Evolutionary conservation across 2,797 vertebrate genomes (phyloP).

Genomic region (Buphagus erythrorhynchus): DNA sequence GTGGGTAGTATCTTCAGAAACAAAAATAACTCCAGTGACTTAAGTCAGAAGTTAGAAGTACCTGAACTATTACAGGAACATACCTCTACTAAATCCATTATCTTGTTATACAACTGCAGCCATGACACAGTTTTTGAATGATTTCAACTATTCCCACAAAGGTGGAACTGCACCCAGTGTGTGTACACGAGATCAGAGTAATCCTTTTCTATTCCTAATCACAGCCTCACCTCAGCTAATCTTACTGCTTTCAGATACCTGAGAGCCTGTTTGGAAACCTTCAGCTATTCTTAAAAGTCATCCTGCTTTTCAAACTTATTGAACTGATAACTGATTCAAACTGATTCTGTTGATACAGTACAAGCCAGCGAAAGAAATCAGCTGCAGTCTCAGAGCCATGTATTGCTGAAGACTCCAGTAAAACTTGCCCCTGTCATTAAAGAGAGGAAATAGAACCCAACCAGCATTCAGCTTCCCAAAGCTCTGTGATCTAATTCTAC

Average conservation of each 20-base stretch:
- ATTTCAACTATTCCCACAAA: not conserved
- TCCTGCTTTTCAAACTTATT: not conserved
- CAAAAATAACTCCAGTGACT: not conserved
- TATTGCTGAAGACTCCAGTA: not conserved
- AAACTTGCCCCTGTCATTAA: not conserved
- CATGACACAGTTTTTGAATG: not conserved
- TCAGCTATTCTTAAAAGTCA: not conserved
- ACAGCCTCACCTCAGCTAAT: not conserved
- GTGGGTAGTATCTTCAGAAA: not conserved
- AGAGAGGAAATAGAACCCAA: not conserved
- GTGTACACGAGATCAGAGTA: not conserved
- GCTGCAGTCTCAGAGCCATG: not conserved
- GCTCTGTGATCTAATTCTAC: slow-evolving; percentile 75
- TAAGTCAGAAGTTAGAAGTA: not conserved
- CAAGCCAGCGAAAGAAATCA: not conserved
- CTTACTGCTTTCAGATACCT: not conserved
- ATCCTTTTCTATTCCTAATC: not conserved
- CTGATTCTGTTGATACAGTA: not conserved
- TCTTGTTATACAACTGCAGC: not conserved
- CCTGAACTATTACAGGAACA: not conserved
- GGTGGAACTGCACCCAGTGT: not conserved
- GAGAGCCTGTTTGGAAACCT: not conserved
- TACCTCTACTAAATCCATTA: not conserved
- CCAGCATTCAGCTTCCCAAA: slow-evolving; percentile 43
- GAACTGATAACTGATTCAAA: too few species aligned